A percentile compares a stretch with the other conserved stretches of the same genome.
phyloP scores from a whole-genome alignment of 2,797 vertebrate genomes.

The Glyptemys insculpta region DNA sequence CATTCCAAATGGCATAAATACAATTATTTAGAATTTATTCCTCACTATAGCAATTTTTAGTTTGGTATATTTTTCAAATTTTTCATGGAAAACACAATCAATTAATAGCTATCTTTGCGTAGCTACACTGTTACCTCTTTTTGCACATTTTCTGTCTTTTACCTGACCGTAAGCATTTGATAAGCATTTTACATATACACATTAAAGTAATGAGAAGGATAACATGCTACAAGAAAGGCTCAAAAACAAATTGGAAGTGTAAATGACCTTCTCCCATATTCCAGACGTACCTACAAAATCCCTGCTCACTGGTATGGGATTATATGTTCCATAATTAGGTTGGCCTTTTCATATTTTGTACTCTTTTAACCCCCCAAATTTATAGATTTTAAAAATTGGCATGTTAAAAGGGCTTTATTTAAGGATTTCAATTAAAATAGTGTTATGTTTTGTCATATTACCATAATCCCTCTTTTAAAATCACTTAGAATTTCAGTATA shows the following conservation, averaged over 20 bases:
- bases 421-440: constrained; percentile 73
- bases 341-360: constrained; percentile 54
- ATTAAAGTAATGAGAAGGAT: constrained; percentile 23
- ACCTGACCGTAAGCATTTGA: constrained; percentile 30
- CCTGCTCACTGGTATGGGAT: constrained; percentile 52
- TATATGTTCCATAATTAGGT: constrained; percentile 51
- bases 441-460: constrained; percentile 73
- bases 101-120: neutral
- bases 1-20: constrained; percentile 27
- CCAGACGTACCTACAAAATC: constrained; percentile 64
- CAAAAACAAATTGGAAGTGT: constrained; percentile 57
- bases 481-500: constrained; percentile 74
- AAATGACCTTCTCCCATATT: constrained; percentile 53
- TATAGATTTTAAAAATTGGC: constrained; percentile 64
- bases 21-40: constrained; percentile 68
- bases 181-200: neutral
- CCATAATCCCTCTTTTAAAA: constrained; percentile 74
- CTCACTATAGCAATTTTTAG: constrained; percentile 55
- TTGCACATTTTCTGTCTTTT: constrained; percentile 13
- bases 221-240: constrained; percentile 27
- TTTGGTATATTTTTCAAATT: constrained; percentile 51
- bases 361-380: constrained; percentile 67
- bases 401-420: constrained; percentile 68
- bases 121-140: constrained; percentile 7
- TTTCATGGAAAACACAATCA: constrained; percentile 40